phyloP scores from a whole-genome alignment of 2,797 vertebrate genomes.

The Staurois parvus region DNA sequence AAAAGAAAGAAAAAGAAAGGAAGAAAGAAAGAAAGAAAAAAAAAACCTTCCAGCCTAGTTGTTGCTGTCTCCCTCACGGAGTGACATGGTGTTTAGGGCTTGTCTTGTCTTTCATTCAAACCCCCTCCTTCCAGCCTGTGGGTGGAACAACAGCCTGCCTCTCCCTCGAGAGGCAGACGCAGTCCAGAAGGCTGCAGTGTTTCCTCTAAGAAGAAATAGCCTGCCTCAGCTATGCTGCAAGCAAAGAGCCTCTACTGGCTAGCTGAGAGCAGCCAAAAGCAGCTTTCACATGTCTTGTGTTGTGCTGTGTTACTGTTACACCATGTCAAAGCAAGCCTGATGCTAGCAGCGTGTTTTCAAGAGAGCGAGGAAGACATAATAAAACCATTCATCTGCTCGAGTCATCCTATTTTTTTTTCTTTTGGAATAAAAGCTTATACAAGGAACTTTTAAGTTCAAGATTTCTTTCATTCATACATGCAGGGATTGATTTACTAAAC shows the following conservation, averaged over 20 bases:
- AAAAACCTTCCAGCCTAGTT: constrained; percentile 74
- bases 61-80: constrained; percentile 88
- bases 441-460: not conserved
- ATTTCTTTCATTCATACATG: not conserved
- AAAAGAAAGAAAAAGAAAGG: not conserved
- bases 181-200: constrained; percentile 79
- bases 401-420: not conserved
- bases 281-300: constrained; percentile 46
- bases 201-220: constrained; percentile 72
- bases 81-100: constrained; percentile 87
- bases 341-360: constrained; percentile 6
- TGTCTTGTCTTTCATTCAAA: constrained; percentile 85
- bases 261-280: constrained; percentile 57
- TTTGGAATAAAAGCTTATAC: constrained; percentile 11
- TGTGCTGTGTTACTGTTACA: constrained; percentile 9
- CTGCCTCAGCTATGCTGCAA: constrained; percentile 69
- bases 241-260: constrained; percentile 80
- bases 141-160: constrained; percentile 79
- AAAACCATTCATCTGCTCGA: constrained; percentile 24
- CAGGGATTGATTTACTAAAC: too few species aligned
- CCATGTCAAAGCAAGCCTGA: constrained; percentile 21
- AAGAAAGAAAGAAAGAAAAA: not conserved
- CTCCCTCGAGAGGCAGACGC: constrained; percentile 78
- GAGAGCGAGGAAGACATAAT: constrained; percentile 12
- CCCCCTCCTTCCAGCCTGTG: constrained; percentile 82